Conservation (phyloP, 1,140 invertebrate species). For the Mactra quadrangularis region DNA sequence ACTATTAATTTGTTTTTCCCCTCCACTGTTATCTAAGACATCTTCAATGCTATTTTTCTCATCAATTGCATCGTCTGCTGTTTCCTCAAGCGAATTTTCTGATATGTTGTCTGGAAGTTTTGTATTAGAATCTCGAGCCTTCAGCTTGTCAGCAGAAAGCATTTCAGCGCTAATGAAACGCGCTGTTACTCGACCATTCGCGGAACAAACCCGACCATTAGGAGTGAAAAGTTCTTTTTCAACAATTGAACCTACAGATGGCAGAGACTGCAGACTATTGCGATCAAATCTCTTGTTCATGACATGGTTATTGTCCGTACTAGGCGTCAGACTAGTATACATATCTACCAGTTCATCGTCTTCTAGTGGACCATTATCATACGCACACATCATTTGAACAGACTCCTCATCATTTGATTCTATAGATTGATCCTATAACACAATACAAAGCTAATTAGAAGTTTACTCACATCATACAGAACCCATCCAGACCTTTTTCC, state of each 20-base stretch:
- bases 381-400: background rate
- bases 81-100: background rate
- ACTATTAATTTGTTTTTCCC: background rate
- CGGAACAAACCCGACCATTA: no score
- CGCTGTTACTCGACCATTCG: no score
- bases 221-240: no score
- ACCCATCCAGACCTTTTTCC: no score
- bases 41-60: slow-evolving; percentile 1
- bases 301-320: slow-evolving; percentile 9
- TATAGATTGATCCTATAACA: no score
- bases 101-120: background rate
- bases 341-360: slow-evolving; percentile 17
- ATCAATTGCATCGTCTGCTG: background rate
- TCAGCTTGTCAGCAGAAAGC: background rate
- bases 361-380: background rate
- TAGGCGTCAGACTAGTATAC: slow-evolving; percentile 25
- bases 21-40: slow-evolving; percentile 1
- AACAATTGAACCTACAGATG: no score
- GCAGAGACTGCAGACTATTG: background rate
- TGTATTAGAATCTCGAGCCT: background rate
- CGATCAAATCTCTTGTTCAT: slow-evolving; percentile 21
- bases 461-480: no score
- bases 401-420: background rate
- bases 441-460: no score
- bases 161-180: no score